Conservation (phyloP, 2,888 invertebrate genomes). For the Himalopsyche japonica region DNA sequence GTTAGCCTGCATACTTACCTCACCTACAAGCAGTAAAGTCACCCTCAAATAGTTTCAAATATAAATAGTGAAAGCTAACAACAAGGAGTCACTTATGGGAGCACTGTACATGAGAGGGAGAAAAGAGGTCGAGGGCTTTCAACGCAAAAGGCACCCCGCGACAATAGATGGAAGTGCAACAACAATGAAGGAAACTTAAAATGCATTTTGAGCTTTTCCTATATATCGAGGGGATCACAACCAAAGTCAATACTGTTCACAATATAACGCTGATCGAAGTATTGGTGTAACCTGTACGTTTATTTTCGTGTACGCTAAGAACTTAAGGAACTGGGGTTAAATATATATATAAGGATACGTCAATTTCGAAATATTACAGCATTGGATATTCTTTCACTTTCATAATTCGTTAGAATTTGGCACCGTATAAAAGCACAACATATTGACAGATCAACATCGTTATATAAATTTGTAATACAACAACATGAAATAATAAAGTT, state of each 20-base stretch:
- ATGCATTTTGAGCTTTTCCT: neutral
- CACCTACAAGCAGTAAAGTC: neutral
- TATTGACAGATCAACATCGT: no score
- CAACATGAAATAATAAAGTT: no score
- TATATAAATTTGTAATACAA: no score
- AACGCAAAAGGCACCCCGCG: neutral
- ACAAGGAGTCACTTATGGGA: constrained; percentile 15
- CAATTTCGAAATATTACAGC: no score
- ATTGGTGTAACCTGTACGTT: neutral
- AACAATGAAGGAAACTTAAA: neutral
- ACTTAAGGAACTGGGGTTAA: no score
- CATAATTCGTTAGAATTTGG: no score
- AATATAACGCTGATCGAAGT: neutral
- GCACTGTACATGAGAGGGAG: constrained; percentile 4
- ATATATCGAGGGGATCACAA: neutral
- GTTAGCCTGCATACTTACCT: neutral
- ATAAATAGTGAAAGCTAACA: neutral
- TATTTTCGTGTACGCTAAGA: neutral
- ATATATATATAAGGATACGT: no score
- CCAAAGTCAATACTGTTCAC: neutral
- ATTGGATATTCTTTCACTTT: no score
- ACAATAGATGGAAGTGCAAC: neutral
- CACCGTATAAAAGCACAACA: no score
- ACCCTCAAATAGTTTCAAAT: neutral
- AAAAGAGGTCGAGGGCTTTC: constrained; percentile 5